Evolutionary conservation across 2,888 invertebrate species (phyloP), one percentile per base, ranked within the genome.

Genomic region (Sphaerophoria rueppellii): DNA sequence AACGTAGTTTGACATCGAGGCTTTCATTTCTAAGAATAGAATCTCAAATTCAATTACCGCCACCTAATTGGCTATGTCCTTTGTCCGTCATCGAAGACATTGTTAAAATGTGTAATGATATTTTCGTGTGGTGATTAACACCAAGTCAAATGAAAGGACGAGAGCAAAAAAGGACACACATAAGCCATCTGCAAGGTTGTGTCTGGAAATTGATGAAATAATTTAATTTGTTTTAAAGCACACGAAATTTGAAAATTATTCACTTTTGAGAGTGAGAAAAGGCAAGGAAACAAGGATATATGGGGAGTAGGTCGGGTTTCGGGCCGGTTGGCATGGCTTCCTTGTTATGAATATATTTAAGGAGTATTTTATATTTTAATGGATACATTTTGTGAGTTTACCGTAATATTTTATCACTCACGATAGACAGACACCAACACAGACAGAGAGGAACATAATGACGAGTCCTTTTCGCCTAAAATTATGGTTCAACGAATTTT

Each of bases 401-500:
- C 50, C 37, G 4, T 14, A 63, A 63, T 34, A 35, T 63, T 43
- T 46, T 34, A 63, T 48, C 34, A 48, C 34, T 0, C 11, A 48
- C 24, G 48, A 63, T 35, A 63, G 35, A 50, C 35, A 65, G 9
- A 65, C 35, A 34, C 37, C 16, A 9, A 16, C 16, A 58, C 32
- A 60, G 7, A 35, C 65, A 43, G 12, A 35, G 34, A 46, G 34
- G 48, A n/a, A 24, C 12, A 14, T 6, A 24, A 5, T 52, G 32
- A 48, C 48, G 7, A 46, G 24, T 43, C 24, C 16, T 58, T 61
- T 24, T 24, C 24, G 24, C 24, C 24, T 32, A 1, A 24, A 46
- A 65, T 50, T 50, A 65, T 50, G 48, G 48, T 65, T 65, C 65
- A 65, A 50, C 50, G 35, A 65, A 65, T 50, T 2, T 65, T 16